phyloP scores from a whole-genome alignment of 92 coral and sea anemone genomes.

The Parazoanthus darwini region DNA sequence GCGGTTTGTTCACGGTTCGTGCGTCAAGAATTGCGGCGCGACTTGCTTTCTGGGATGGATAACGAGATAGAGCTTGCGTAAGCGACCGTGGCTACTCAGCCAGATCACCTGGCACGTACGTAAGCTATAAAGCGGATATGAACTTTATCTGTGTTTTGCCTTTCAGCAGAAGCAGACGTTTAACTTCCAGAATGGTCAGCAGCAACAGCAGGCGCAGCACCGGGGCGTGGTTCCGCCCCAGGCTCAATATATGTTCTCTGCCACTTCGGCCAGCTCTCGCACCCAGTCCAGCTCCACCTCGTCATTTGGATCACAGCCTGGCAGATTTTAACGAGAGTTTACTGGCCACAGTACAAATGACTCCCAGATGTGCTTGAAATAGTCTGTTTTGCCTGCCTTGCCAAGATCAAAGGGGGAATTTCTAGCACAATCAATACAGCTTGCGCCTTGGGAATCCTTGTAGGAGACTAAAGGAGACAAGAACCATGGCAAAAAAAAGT shows the following conservation, averaged over 20 bases:
- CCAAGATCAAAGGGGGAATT: neutral
- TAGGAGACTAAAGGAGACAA: too few relatives aligned
- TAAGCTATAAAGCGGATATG: neutral
- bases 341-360: neutral
- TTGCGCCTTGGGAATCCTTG: too few relatives aligned
- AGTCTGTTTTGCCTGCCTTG: neutral
- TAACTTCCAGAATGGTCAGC: constrained; percentile 41
- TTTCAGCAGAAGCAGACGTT: constrained; percentile 41
- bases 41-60: too few relatives aligned
- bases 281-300: constrained; percentile 36
- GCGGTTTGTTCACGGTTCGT: too few relatives aligned
- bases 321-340: constrained; percentile 1
- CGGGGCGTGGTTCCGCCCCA: constrained; percentile 35
- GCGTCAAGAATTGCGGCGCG: too few relatives aligned
- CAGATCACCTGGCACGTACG: too few relatives aligned
- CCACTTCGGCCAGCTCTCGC: constrained; percentile 32
- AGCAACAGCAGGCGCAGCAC: constrained; percentile 36
- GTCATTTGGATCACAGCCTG: constrained; percentile 38
- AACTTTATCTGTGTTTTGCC: neutral
- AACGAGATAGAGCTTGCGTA: too few relatives aligned
- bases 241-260: constrained; percentile 19
- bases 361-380: neutral
- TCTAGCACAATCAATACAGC: neutral
- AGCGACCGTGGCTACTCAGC: too few relatives aligned
- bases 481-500: too few relatives aligned